These are phyloP conservation scores for Papilio protenor DNA, from an alignment of 2,888 invertebrate genomes.

Conservation along the genomic window DNA sequence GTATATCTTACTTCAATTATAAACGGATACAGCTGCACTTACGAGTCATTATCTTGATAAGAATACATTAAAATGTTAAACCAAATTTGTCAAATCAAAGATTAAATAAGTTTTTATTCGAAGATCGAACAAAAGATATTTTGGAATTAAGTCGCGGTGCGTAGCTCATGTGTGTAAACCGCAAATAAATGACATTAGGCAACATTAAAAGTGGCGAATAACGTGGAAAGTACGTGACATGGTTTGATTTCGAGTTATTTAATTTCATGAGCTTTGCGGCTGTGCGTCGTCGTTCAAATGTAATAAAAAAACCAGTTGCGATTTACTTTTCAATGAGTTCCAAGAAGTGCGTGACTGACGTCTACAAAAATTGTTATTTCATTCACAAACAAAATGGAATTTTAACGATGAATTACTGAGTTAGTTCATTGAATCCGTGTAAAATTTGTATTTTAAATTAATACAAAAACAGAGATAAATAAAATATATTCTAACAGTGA, in stretches of 20 bases:
- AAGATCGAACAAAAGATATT: neutral
- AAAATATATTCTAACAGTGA: no score
- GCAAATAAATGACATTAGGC: conserved; percentile 31
- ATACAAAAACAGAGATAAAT: no score
- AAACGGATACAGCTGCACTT: no score
- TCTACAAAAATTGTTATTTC: conserved; percentile 35
- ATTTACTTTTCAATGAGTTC: conserved; percentile 33
- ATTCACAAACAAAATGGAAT: conserved; percentile 25
- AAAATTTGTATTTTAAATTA: neutral
- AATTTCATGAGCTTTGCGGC: conserved; percentile 22
- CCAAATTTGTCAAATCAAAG: no score
- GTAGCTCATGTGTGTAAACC: neutral
- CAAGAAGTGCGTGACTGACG: conserved; percentile 34
- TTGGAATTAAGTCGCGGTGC: neutral
- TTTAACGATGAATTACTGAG: conserved; percentile 10
- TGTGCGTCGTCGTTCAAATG: conserved; percentile 19
- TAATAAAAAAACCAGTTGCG: conserved; percentile 36
- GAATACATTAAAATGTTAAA: neutral
- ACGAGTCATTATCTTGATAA: no score
- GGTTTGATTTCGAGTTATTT: conserved; percentile 39
- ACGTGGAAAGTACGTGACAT: conserved; percentile 31
- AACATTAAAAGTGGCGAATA: conserved; percentile 34
- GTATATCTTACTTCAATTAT: no score
- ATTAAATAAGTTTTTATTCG: neutral
- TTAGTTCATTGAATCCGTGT: neutral